Conservation (phyloP, 2,888 invertebrate species). For the Platypus cylindrus region DNA sequence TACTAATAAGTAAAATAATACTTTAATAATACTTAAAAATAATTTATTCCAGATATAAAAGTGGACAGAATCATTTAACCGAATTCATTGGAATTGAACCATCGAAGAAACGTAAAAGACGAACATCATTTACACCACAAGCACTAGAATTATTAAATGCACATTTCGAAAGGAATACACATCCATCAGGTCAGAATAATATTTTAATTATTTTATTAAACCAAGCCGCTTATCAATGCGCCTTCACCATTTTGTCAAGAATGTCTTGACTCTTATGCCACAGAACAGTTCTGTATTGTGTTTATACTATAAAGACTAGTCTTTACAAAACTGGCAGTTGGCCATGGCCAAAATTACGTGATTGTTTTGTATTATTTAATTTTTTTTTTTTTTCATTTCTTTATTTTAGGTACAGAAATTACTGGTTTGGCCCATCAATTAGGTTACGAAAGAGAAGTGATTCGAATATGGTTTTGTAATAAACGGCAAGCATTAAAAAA, state of each 20-base stretch:
- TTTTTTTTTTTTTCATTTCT: slow-evolving; percentile 9
- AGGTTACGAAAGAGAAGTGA: slow-evolving; percentile 95
- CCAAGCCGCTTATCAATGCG: no score
- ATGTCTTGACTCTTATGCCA: no score
- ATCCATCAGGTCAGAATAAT: slow-evolving; percentile 99
- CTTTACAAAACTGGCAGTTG: no score
- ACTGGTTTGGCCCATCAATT: slow-evolving; percentile 89
- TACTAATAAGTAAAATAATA: no score
- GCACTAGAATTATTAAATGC: slow-evolving; percentile 89
- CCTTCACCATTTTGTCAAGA: no score
- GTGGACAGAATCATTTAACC: slow-evolving; percentile 85
- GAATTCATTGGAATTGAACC: slow-evolving; percentile 95
- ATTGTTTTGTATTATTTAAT: no score
- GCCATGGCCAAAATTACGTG: no score
- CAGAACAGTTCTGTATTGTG: no score
- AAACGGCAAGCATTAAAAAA: slow-evolving; percentile 96
- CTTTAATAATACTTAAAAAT: no score
- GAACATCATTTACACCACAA: slow-evolving; percentile 95
- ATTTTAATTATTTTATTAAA: no score
- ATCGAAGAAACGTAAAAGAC: slow-evolving; percentile 89
- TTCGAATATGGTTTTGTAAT: slow-evolving; percentile 99
- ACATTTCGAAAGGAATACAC: slow-evolving; percentile 93
- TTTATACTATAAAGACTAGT: no score
- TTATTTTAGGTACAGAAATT: slow-evolving; percentile 85
- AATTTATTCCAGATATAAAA: slow-evolving; percentile 65